Percentiles rank a stretch among this genome's conserved stretches.
Evolutionary conservation across 2,888 invertebrate species (phyloP).

Genomic region (Watsonalla cultraria): DNA sequence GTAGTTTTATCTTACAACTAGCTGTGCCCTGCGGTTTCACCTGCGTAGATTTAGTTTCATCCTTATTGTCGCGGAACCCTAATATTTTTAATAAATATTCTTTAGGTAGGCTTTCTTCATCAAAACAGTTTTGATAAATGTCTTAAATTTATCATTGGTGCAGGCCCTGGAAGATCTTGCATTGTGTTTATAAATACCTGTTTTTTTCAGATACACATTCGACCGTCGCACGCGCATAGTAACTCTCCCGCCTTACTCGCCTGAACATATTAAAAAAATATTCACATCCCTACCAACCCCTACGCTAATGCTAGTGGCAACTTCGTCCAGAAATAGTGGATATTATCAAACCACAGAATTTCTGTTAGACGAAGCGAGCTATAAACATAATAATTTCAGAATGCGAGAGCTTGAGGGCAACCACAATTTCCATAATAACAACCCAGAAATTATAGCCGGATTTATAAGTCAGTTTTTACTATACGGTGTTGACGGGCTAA

Average conservation of each 20-base stretch:
- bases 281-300: conserved; percentile 40
- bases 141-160: too few species aligned
- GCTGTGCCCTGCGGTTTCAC: too few species aligned
- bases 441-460: conserved; percentile 71
- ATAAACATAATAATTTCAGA: conserved; percentile 35
- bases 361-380: conserved; percentile 39
- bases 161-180: too few species aligned
- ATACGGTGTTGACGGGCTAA: conserved; percentile 39
- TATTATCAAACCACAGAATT: conserved; percentile 35
- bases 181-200: too few species aligned
- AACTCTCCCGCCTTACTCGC: conserved; percentile 46
- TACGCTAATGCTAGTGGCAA: conserved; percentile 36
- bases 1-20: too few species aligned
- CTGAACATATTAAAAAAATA: conserved; percentile 43
- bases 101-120: too few species aligned
- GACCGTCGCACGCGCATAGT: conserved; percentile 71
- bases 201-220: conserved; percentile 64
- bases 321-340: conserved; percentile 30
- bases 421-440: conserved; percentile 79
- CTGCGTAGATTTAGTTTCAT: too few species aligned
- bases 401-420: conserved; percentile 63
- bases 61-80: too few species aligned
- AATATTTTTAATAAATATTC: too few species aligned
- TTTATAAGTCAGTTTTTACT: conserved; percentile 57
- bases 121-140: too few species aligned